A percentile compares a stretch with the other conserved stretches of the same genome.
Conservation (phyloP, 1,140 invertebrate genomes). For the Calosoma granatense region DNA sequence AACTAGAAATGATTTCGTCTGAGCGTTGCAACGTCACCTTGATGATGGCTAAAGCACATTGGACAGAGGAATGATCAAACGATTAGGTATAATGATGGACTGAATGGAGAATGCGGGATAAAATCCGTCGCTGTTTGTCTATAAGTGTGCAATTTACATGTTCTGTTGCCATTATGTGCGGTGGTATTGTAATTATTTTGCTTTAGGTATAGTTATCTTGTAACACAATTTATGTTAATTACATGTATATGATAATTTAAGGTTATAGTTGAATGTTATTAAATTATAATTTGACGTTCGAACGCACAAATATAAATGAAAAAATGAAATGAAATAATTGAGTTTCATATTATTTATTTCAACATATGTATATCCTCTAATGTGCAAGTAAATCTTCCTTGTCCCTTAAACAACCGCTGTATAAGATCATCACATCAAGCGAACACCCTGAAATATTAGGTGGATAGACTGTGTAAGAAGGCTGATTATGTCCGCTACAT, state of each 20-base stretch:
- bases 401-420: too few relatives aligned
- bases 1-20: too few relatives aligned
- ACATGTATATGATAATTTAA: neutral
- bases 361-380: neutral
- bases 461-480: too few relatives aligned
- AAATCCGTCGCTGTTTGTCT: neutral
- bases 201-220: constrained; percentile 4
- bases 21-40: too few relatives aligned
- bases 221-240: neutral
- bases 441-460: too few relatives aligned
- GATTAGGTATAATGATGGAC: too few relatives aligned
- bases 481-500: too few relatives aligned
- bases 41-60: too few relatives aligned
- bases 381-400: too few relatives aligned
- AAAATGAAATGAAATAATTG: neutral
- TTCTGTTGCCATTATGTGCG: constrained; percentile 4
- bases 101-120: neutral
- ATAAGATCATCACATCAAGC: too few relatives aligned
- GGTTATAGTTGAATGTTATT: constrained; percentile 1
- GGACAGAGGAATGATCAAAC: too few relatives aligned
- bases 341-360: neutral
- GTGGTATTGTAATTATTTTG: constrained; percentile 4
- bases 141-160: constrained; percentile 4
- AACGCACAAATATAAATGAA: neutral
- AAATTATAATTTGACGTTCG: neutral